Evolutionary conservation across 2,113 vertebrate species (phyloP), one percentile per base, ranked within the genome.

Genomic region (Egretta garzetta): DNA sequence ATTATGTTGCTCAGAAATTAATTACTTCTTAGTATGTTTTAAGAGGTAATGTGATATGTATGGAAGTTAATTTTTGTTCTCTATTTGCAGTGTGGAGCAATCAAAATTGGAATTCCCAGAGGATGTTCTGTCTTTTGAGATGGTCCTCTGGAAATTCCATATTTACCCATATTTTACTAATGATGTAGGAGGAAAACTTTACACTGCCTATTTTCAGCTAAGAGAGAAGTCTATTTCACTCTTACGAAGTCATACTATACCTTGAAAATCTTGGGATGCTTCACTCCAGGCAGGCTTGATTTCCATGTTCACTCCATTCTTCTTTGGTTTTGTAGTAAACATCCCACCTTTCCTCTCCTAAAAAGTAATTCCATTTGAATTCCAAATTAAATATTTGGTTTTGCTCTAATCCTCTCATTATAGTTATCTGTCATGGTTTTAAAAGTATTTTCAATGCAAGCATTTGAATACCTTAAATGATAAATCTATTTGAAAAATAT

Each of bases 281-380:
- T 97, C 96, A 90, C 90, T 96, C 97, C 97, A 98, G 37, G 77
- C 80, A 71, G 86, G 52, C 85, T 97, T 97, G 77, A 86, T 96
- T 93, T 97, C 95, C 88, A 77, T 41, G 76, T 94, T 97, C 75
- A 96, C 75, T 64, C 70, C 88, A 64, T 98, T 97, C 91, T 97
- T 98, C 91, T 70, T 97, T 64, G 68, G 62, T 70, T 95, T 98
- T 84, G 94, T 18, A 56, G 86, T 67, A 76, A 96, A 81, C 17
- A 68, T 58, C 62, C 87, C 94, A 80, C 89, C 91, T 95, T 84
- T 88, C 53, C 84, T 55, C 59, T 98, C 97, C 98, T 99, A 95
- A 89, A 63, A 88, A 76, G 12, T 94, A 53, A 97, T 72, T 83
- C 22, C 23, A 52, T 93, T 62, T 96, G 19, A 94, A 86, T 56